phyloP scores from a whole-genome alignment of 2,888 invertebrate genomes.

The Clunio marinus region DNA sequence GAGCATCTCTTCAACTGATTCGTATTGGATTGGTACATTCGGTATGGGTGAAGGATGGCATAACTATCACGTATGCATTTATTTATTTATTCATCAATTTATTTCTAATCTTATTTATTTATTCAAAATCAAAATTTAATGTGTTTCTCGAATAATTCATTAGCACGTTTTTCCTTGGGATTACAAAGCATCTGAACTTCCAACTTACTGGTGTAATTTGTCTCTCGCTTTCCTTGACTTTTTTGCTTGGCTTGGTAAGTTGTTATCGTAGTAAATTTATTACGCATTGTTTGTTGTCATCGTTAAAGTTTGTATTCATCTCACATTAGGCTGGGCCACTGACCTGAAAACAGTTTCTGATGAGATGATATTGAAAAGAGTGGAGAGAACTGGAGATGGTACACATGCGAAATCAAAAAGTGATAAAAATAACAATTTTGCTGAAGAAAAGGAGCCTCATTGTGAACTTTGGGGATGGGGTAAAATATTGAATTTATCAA shows the following conservation, averaged over 20 bases:
- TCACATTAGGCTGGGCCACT: constrained; percentile 62
- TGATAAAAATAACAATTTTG: background rate
- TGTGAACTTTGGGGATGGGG: constrained; percentile 16
- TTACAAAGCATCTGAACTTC: constrained; percentile 70
- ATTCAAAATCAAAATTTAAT: background rate
- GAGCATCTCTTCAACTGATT: constrained; percentile 20
- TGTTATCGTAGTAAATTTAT: background rate
- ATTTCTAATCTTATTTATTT: background rate
- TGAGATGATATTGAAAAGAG: constrained; percentile 66
- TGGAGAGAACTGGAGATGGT: constrained; percentile 70
- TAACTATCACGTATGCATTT: constrained; percentile 67
- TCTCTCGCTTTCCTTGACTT: constrained; percentile 63
- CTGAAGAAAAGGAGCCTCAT: background rate
- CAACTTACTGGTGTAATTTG: constrained; percentile 59
- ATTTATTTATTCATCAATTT: background rate
- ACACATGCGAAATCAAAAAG: constrained; percentile 49
- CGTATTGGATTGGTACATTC: constrained; percentile 16
- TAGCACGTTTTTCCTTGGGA: constrained; percentile 55
- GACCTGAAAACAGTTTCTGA: constrained; percentile 74
- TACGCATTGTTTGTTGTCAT: background rate
- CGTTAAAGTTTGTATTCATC: background rate
- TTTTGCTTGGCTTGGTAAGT: constrained; percentile 60
- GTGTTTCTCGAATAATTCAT: background rate
- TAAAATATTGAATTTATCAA: too few species aligned
- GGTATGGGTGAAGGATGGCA: constrained; percentile 59